A percentile compares a stretch with the other conserved stretches of the same genome.
phyloP scores from a whole-genome alignment of 2,113 vertebrate genomes.

The Todiramphus saurophagus region DNA sequence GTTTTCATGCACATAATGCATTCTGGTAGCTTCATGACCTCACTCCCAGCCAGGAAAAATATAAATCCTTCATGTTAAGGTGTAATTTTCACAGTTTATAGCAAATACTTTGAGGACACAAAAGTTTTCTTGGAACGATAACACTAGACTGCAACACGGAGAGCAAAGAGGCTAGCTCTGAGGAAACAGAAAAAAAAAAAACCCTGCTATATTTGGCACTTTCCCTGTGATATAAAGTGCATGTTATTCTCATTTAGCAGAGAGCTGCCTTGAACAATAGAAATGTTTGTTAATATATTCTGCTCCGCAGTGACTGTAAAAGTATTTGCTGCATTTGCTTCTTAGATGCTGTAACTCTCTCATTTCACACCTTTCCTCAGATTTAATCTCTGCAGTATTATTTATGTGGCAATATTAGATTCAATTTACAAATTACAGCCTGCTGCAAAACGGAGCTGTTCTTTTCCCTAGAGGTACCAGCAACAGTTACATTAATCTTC shows the following conservation, averaged over 20 bases:
- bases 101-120: constrained; percentile 40
- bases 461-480: constrained; percentile 44
- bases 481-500: constrained; percentile 46
- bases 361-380: constrained; percentile 74
- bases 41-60: background rate
- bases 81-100: constrained; percentile 50
- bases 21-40: constrained; percentile 31
- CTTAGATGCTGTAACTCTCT: constrained; percentile 45
- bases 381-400: constrained; percentile 63
- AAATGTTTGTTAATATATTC: constrained; percentile 67
- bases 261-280: constrained; percentile 66
- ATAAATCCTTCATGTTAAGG: background rate
- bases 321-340: constrained; percentile 60
- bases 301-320: constrained; percentile 14
- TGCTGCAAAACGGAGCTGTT: background rate
- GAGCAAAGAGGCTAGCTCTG: constrained; percentile 29
- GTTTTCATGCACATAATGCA: constrained; percentile 6
- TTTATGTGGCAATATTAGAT: constrained; percentile 61
- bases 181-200: constrained; percentile 52
- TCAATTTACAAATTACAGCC: constrained; percentile 71
- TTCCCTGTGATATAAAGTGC: constrained; percentile 56
- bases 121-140: constrained; percentile 57
- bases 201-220: constrained; percentile 66
- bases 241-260: constrained; percentile 74
- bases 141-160: constrained; percentile 56